Evolutionary conservation across 2,113 vertebrate genomes (phyloP).

Genomic region (Oncorhynchus clarkii): DNA sequence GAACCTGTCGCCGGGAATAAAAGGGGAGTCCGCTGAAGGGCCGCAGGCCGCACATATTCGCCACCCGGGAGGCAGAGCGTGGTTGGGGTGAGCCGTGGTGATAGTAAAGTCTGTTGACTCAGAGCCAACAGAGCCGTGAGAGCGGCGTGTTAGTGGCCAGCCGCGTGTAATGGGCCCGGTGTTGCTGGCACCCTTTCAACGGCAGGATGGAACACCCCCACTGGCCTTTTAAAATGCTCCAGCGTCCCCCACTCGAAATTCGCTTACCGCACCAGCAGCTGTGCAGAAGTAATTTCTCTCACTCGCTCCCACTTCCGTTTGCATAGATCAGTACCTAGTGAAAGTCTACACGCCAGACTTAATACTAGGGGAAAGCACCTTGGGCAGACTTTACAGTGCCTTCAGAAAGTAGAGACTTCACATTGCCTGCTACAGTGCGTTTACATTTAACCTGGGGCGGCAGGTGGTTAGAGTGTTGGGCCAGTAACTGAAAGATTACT

Average conservation of each 20-base stretch:
- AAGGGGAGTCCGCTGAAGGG: slow-evolving; percentile 53
- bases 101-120: slow-evolving; percentile 40
- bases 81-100: slow-evolving; percentile 2
- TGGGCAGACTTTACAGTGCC: too few relatives aligned
- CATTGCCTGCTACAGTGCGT: too few relatives aligned
- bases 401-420: too few relatives aligned
- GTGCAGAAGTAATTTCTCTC: slow-evolving; percentile 31
- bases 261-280: slow-evolving; percentile 33
- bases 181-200: slow-evolving; percentile 61
- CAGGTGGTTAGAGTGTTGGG: too few relatives aligned
- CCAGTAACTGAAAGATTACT: too few relatives aligned
- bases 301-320: background rate
- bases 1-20: slow-evolving; percentile 67
- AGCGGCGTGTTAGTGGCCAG: slow-evolving; percentile 21
- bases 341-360: too few relatives aligned
- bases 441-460: too few relatives aligned
- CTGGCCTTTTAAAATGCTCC: slow-evolving; percentile 49
- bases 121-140: background rate
- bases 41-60: slow-evolving; percentile 59
- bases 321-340: too few relatives aligned
- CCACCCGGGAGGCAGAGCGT: slow-evolving; percentile 14
- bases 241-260: slow-evolving; percentile 26
- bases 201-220: slow-evolving; percentile 52
- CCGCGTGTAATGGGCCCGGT: slow-evolving; percentile 37
- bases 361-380: too few relatives aligned